Conservation (phyloP, 2,113 vertebrate species). For the Sigmodon hispidus region DNA sequence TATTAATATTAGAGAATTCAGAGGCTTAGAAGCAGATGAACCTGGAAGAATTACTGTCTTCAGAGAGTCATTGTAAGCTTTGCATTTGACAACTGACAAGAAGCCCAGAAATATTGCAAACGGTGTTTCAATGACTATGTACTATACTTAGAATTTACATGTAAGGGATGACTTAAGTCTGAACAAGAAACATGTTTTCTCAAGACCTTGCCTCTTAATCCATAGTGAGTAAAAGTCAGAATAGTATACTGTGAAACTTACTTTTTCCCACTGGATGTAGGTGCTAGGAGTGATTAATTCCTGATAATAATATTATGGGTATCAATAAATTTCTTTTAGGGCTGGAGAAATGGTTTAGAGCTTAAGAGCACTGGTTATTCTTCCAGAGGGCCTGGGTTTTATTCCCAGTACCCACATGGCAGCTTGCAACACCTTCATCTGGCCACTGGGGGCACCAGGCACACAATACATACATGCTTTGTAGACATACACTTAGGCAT, state of each 20-base stretch:
- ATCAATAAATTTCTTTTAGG: not conserved
- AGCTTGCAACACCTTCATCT: not conserved
- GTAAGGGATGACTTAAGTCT: not conserved
- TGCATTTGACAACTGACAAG: not conserved
- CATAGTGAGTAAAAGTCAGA: not conserved
- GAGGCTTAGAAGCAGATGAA: not conserved
- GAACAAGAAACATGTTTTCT: constrained; percentile 36
- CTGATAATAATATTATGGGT: constrained; percentile 1
- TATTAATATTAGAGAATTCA: constrained; percentile 5
- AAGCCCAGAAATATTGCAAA: not conserved
- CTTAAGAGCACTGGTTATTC: not conserved
- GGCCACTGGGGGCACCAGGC: not conserved
- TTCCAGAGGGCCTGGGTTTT: not conserved
- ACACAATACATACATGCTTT: not conserved
- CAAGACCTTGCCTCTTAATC: not conserved
- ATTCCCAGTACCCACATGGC: not conserved
- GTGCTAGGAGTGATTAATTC: constrained; percentile 11
- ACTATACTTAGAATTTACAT: constrained; percentile 13
- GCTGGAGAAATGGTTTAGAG: not conserved
- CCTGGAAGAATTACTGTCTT: not conserved
- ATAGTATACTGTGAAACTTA: not conserved
- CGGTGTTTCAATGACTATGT: not conserved
- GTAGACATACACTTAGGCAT: not conserved
- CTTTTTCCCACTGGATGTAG: not conserved
- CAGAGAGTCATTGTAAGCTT: constrained; percentile 8